Evolutionary conservation across 2,113 vertebrate genomes (phyloP), one percentile per base, ranked within the genome.

Genomic region (Solea solea): DNA sequence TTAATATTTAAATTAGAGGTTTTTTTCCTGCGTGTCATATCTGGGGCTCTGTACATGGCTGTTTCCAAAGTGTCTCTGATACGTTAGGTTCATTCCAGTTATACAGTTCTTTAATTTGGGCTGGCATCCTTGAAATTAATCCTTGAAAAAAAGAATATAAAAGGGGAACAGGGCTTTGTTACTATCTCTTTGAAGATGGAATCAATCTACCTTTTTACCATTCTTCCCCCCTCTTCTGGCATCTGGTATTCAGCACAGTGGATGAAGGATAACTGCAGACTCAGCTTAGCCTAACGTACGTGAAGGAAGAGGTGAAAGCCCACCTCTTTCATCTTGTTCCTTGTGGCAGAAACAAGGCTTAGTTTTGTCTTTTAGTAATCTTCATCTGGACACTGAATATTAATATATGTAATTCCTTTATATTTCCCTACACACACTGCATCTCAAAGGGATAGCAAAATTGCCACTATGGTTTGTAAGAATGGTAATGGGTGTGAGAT

Each of bases 181-280:
- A 90, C 91, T 90, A 86, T 92, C 86, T 86, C 87, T 93, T 93
- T 92, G 92, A 93, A 92, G 91, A 92, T 75, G 78, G 60, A 89
- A 85, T 91, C 85, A 81, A 89, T 84, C 83, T 91, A 85, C 83
- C 80, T 77, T 66, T 76, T 82, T 82, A 90, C 86, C 85, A 76
- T 86, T 70, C 81, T 64, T 64, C 78, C 77, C 70, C 58, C 68
- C 69, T 70, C 86, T 85, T 87, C 78, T 82, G 83, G 78, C 86
- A 75, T 87, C 78, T 82, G 83, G 78, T 86, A 75, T 76, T 64
- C 84, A 89, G 87, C 82, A 73, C 70, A 16, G 72, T 62, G 74
- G 80, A 78, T 79, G 52, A 56, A 64, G 64, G 70, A 85, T 85
- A 87, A 83, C 62, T 87, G 92, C 90, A 81, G 73, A 85, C 67